phyloP scores from a whole-genome alignment of 2,797 vertebrate genomes.

The Cyclopterus lumpus region DNA sequence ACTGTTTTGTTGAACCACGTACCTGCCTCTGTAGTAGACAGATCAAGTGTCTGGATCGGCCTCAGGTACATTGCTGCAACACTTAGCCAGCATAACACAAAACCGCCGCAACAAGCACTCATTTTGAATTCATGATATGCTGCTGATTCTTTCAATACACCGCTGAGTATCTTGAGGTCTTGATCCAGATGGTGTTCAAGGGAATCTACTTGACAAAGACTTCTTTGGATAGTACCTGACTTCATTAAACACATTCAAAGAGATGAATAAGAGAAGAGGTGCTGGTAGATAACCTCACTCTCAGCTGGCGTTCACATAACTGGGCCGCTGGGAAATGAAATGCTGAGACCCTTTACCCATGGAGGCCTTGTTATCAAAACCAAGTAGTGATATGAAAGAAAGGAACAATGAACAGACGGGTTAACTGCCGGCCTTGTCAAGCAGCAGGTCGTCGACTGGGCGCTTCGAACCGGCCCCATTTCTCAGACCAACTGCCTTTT shows the following conservation, averaged over 20 bases:
- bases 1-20: neutral
- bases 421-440: constrained; percentile 48
- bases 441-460: constrained; percentile 13
- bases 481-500: constrained; percentile 41
- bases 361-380: constrained; percentile 43
- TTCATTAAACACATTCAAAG: constrained; percentile 37
- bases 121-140: constrained; percentile 23
- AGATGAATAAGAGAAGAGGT: constrained; percentile 27
- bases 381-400: constrained; percentile 18
- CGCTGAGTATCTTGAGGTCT: constrained; percentile 26
- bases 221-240: constrained; percentile 18
- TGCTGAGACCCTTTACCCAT: constrained; percentile 8
- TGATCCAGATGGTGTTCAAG: constrained; percentile 16
- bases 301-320: constrained; percentile 21
- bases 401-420: constrained; percentile 33
- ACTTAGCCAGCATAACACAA: constrained; percentile 17
- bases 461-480: constrained; percentile 34
- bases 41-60: neutral
- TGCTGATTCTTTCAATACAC: neutral
- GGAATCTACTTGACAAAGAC: neutral
- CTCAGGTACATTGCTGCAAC: neutral
- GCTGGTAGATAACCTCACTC: constrained; percentile 25
- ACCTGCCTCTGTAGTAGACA: constrained; percentile 10
- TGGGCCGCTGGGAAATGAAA: constrained; percentile 34
- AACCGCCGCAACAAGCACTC: constrained; percentile 37